Percentiles rank a stretch among this genome's conserved stretches.
These are phyloP conservation scores for Xenus cinereus DNA, from an alignment of 2,113 vertebrate species.

Conservation along the genomic window DNA sequence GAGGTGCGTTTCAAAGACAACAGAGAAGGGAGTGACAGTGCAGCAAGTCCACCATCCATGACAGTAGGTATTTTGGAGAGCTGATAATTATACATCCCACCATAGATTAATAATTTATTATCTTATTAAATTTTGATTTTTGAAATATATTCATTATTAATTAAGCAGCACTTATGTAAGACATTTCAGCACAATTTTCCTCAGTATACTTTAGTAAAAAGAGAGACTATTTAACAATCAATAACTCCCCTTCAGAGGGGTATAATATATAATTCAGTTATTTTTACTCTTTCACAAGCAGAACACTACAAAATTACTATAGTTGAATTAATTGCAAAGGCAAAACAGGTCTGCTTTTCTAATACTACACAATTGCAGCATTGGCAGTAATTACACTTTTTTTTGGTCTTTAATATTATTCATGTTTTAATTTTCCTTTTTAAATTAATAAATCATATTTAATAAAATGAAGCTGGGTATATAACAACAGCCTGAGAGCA, in stretches of 20 bases:
- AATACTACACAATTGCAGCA: background rate
- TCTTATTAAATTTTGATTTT: constrained; percentile 48
- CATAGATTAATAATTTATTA: constrained; percentile 33
- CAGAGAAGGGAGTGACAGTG: background rate
- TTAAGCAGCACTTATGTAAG: constrained; percentile 8
- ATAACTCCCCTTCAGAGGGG: background rate
- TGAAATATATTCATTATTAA: constrained; percentile 52
- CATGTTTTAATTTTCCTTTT: background rate
- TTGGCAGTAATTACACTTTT: background rate
- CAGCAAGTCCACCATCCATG: background rate
- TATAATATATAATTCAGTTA: background rate
- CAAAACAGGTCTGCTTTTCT: background rate
- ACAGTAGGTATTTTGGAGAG: background rate
- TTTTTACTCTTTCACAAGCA: background rate
- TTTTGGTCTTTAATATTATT: background rate
- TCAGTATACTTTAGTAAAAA: background rate
- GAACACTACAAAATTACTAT: background rate
- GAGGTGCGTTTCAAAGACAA: background rate
- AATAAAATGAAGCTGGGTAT: background rate
- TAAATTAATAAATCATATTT: background rate
- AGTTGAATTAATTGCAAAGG: background rate
- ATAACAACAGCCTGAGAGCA: background rate
- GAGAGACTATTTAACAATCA: background rate
- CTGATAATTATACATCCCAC: background rate
- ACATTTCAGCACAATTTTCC: background rate